Conservation (phyloP, 2,113 vertebrate species). For the Cololabis saira region DNA sequence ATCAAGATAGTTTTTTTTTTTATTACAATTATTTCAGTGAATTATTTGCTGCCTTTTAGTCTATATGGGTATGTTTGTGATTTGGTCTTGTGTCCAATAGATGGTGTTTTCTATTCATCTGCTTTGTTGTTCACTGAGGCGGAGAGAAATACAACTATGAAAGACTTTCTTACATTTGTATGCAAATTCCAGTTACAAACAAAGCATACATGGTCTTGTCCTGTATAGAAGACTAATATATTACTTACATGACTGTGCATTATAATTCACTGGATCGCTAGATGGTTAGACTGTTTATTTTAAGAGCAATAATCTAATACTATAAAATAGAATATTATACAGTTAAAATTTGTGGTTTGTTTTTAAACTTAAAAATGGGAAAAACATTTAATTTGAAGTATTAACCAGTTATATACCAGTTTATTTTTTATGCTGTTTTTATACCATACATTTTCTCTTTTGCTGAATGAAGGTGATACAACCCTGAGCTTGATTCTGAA, state of each 20-base stretch:
- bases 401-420: no score
- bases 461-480: no score
- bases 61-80: slow-evolving; percentile 5
- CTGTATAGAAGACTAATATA: background rate
- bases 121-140: slow-evolving; percentile 17
- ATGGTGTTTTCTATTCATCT: slow-evolving; percentile 22
- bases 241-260: background rate
- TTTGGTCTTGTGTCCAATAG: background rate
- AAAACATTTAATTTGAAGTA: no score
- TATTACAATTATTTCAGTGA: slow-evolving; percentile 44
- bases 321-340: no score
- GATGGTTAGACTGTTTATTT: background rate
- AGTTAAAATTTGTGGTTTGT: no score
- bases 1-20: slow-evolving; percentile 40
- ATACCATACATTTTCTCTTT: no score
- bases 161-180: slow-evolving; percentile 9
- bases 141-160: slow-evolving; percentile 20
- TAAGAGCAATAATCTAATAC: no score
- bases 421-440: no score
- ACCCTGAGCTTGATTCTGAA: no score
- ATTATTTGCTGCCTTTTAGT: slow-evolving; percentile 45
- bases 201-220: background rate
- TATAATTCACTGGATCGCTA: background rate
- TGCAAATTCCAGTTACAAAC: slow-evolving; percentile 17
- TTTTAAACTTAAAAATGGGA: no score